These are phyloP conservation scores for Capreolus pygargus DNA, from an alignment of 2,113 vertebrate species.

Conservation along the genomic window DNA sequence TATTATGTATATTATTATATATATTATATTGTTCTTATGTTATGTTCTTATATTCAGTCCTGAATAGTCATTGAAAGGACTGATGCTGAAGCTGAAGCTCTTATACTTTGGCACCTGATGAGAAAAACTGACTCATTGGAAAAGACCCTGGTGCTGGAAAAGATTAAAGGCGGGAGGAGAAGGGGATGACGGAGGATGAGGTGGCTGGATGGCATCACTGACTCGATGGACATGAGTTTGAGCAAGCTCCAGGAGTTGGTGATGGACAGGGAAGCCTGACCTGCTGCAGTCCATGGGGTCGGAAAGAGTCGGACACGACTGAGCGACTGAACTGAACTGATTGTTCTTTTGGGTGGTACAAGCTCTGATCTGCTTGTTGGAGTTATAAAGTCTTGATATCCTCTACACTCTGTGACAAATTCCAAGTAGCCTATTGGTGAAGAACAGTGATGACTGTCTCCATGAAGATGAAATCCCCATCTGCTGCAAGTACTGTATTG, in stretches of 20 bases:
- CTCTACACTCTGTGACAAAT: background rate
- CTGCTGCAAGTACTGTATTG: background rate
- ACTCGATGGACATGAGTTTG: background rate
- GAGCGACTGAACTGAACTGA: background rate
- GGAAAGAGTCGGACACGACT: background rate
- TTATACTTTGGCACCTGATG: background rate
- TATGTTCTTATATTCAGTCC: background rate
- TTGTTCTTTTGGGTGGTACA: background rate
- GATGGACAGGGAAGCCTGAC: background rate
- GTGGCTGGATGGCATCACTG: background rate
- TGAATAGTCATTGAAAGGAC: background rate
- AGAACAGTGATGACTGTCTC: background rate
- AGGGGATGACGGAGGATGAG: background rate
- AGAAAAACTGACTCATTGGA: background rate
- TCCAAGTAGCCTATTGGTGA: background rate
- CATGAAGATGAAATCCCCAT: constrained; percentile 7
- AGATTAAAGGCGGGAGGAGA: background rate
- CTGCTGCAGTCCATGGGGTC: fast-evolving
- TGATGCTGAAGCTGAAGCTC: background rate
- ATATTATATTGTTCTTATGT: background rate
- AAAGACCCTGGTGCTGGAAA: background rate
- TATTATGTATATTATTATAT: background rate
- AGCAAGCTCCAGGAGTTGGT: background rate
- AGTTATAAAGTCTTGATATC: background rate
- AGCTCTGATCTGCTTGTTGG: background rate